These are phyloP conservation scores for Dascyllus trimaculatus DNA, from an alignment of 2,113 vertebrate genomes.

Conservation along the genomic window DNA sequence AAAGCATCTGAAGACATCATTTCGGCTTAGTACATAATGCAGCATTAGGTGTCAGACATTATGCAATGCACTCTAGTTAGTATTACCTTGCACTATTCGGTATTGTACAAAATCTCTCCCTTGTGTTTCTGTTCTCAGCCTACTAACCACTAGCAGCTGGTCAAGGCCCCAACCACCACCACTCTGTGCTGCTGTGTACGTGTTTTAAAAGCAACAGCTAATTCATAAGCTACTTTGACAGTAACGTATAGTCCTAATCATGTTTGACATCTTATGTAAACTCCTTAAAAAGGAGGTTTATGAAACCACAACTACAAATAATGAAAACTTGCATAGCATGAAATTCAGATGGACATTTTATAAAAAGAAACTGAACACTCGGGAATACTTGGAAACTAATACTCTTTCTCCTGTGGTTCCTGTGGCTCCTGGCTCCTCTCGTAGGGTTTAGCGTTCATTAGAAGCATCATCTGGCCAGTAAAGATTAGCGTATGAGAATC, in stretches of 20 bases:
- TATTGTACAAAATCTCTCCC: background rate
- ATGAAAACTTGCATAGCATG: no score
- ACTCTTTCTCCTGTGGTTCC: background rate
- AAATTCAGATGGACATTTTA: background rate
- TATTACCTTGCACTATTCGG: background rate
- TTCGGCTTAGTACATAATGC: background rate
- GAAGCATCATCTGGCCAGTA: background rate
- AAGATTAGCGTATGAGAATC: background rate
- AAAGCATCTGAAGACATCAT: conserved; percentile 7
- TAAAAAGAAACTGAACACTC: background rate
- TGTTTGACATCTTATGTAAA: conserved; percentile 4
- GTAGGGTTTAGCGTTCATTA: background rate
- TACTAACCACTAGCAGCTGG: background rate
- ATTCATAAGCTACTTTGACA: background rate
- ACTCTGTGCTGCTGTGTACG: background rate
- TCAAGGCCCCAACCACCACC: background rate
- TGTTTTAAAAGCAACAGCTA: conserved; percentile 5
- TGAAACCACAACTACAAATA: background rate
- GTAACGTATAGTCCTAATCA: background rate
- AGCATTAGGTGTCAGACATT: conserved; percentile 11
- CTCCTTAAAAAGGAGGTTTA: background rate
- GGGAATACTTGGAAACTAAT: background rate
- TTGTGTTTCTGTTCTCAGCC: background rate
- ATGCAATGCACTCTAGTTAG: conserved; percentile 6
- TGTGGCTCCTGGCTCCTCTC: background rate